Conservation (phyloP, 2,888 invertebrate genomes). For the Machimus atricapillus region DNA sequence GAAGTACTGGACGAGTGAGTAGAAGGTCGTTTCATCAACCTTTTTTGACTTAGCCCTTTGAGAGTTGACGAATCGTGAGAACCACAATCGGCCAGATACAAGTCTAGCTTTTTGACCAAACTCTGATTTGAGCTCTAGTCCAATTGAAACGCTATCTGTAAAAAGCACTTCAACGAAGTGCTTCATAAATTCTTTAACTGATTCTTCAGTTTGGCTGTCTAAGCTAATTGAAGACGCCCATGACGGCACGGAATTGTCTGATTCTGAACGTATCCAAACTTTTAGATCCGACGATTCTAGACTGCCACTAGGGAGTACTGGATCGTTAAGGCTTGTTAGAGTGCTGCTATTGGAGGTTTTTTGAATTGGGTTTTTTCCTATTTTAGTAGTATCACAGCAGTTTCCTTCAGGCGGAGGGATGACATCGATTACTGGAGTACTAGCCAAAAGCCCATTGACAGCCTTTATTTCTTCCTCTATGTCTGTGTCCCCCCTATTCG, state of each 20-base stretch:
- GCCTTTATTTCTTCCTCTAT: slow-evolving; percentile 55
- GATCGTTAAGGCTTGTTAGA: slow-evolving; percentile 67
- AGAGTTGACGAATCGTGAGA: slow-evolving; percentile 71
- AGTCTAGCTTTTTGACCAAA: slow-evolving; percentile 72
- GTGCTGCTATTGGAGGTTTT: slow-evolving; percentile 65
- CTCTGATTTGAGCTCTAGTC: slow-evolving; percentile 71
- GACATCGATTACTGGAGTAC: slow-evolving; percentile 58
- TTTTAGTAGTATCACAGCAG: not conserved
- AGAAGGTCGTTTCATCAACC: slow-evolving; percentile 72
- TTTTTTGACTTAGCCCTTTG: slow-evolving; percentile 69
- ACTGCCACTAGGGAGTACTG: slow-evolving; percentile 67
- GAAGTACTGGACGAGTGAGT: slow-evolving; percentile 74
- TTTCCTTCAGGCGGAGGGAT: slow-evolving; percentile 55
- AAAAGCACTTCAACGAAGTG: slow-evolving; percentile 71
- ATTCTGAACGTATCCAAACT: slow-evolving; percentile 62
- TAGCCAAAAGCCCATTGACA: slow-evolving; percentile 53
- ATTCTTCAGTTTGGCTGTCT: slow-evolving; percentile 66
- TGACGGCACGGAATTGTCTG: slow-evolving; percentile 69
- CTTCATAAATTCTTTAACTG: slow-evolving; percentile 72
- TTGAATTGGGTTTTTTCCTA: slow-evolving; percentile 51
- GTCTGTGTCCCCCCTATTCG: slow-evolving; percentile 48
- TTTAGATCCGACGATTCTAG: slow-evolving; percentile 65
- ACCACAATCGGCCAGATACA: slow-evolving; percentile 73
- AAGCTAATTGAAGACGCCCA: slow-evolving; percentile 71
- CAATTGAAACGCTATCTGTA: slow-evolving; percentile 65